phyloP scores from a whole-genome alignment of 2,797 vertebrate species.

The Mormyrops attenuatus region DNA sequence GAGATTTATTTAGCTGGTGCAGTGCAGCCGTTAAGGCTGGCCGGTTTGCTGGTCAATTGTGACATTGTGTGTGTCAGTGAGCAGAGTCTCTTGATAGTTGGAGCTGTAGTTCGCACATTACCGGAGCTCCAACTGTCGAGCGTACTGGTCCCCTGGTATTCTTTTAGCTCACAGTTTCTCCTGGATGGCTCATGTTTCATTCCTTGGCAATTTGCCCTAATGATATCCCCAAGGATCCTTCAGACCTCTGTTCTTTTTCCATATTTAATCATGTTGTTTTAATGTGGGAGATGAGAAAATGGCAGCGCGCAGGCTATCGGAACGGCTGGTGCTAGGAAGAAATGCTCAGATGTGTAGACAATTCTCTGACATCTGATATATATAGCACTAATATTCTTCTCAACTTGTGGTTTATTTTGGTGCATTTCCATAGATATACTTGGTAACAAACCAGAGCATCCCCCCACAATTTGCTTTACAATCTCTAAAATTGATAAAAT shows the following conservation, averaged over 20 bases:
- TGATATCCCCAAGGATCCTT: constrained; percentile 94
- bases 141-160: constrained; percentile 75
- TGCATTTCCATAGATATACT: neutral
- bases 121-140: constrained; percentile 80
- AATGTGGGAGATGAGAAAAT: constrained; percentile 59
- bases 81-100: constrained; percentile 73
- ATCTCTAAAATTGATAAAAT: neutral
- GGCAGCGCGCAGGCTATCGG: neutral
- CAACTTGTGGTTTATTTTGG: neutral
- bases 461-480: neutral
- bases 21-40: constrained; percentile 64
- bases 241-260: constrained; percentile 84
- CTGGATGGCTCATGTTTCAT: constrained; percentile 97
- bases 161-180: constrained; percentile 80
- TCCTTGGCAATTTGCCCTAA: constrained; percentile 99
- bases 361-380: neutral
- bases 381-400: constrained; percentile 4
- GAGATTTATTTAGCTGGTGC: constrained; percentile 35
- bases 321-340: neutral
- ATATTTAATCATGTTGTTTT: constrained; percentile 93
- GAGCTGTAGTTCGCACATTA: constrained; percentile 74
- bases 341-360: neutral
- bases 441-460: neutral
- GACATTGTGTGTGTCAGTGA: constrained; percentile 85
- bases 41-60: constrained; percentile 82